Evolutionary conservation across 1,140 invertebrate genomes (phyloP), one percentile per base, ranked within the genome.

Genomic region (Parapsyche elsis): DNA sequence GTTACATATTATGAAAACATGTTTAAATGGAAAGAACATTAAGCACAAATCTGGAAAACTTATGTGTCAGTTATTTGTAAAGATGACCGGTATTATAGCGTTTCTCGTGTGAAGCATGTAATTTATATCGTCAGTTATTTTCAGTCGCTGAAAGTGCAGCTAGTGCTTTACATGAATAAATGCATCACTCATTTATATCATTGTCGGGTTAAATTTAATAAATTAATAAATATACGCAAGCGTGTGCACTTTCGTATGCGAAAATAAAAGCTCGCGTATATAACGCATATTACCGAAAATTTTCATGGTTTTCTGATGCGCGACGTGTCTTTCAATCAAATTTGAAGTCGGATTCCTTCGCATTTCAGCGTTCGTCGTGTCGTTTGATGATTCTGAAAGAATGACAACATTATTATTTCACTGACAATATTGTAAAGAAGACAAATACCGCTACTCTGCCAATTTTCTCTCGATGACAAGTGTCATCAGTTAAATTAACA

Each of bases 111-210:
- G 67, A 74, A 78, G 49, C 46, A 16, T 57, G 49, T 78, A 79
- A 81, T 79, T 79, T 79, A 81, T 79, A 38, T 23, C 53, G 9
- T 23, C 24, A 49, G 76, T 71, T 81, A 81, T 79, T 81, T 81
- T 59, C 23, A 57, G 57, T 21, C 45, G 23, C 70, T 44, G 59
- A 70, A 78, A 71, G 70, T 73, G 80, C 76, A 79, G 61, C 53
- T 49, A n/a, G 12, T 23, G 57, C 10, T 70, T 30, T 61, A 61
- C 74, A 74, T 73, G 74, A 71, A 77, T 73, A 70, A 67, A 74
- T 38, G 44, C 71, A 79, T 76, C 71, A 30, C 49, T 74, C 80
- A 73, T 73, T 64, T 70, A 74, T 46, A 64, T 70, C 49, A 81
- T 81, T 81, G 80, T 81, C 38, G 26, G 10, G 4, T 49, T 23